These are phyloP conservation scores for Campylomormyrus numenius DNA, from an alignment of 2,113 vertebrate species.

Conservation along the genomic window DNA sequence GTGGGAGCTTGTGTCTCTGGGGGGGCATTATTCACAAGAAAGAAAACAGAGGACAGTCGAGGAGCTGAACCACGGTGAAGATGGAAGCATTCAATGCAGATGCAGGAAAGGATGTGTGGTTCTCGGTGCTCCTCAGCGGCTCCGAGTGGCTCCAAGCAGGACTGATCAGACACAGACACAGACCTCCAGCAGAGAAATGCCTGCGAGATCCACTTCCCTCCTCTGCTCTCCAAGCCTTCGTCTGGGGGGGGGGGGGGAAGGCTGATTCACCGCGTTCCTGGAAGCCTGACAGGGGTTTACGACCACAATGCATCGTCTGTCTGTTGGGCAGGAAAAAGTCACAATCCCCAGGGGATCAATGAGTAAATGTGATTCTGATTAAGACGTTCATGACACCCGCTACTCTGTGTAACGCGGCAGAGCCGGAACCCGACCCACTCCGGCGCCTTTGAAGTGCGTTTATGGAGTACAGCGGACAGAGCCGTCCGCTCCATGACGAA, in stretches of 20 bases:
- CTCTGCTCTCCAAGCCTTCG: background rate
- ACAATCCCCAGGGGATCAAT: constrained; percentile 34
- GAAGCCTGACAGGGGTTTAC: constrained; percentile 38
- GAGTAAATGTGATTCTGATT: constrained; percentile 56
- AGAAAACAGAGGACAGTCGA: background rate
- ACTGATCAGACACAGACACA: background rate
- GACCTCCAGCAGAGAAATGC: constrained; percentile 21
- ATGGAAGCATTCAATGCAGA: background rate
- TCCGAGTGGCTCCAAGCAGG: too few relatives aligned
- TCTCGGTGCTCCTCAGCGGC: background rate
- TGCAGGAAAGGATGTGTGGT: too few relatives aligned
- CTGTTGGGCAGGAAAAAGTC: background rate
- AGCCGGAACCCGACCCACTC: constrained; percentile 46
- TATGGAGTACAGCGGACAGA: constrained; percentile 41
- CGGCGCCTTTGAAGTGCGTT: constrained; percentile 66
- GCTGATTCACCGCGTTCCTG: constrained; percentile 29
- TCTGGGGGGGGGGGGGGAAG: background rate
- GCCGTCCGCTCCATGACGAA: constrained; percentile 57
- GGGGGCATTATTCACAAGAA: background rate
- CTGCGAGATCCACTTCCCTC: background rate
- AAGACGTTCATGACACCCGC: constrained; percentile 55
- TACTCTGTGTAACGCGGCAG: constrained; percentile 40
- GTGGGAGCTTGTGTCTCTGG: background rate
- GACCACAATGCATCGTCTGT: constrained; percentile 22
- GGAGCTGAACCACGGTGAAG: background rate